Evolutionary conservation across 2,113 vertebrate genomes (phyloP), one percentile per base, ranked within the genome.

Genomic region (Mesoclemmys tuberculata): DNA sequence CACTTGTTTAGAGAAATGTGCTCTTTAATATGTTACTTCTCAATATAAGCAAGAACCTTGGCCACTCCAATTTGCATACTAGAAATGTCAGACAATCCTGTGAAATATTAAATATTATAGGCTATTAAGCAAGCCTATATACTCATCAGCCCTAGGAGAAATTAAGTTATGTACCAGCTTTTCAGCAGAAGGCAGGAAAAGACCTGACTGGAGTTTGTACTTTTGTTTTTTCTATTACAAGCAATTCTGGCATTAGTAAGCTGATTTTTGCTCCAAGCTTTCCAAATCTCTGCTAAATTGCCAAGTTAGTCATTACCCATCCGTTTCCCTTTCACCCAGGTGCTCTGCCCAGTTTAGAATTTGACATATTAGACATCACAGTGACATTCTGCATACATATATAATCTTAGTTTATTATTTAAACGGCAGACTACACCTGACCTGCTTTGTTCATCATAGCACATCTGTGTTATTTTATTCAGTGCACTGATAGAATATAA

Each of bases 261-360:
- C 55, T 90, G 87, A 58, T 85, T 96, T 84, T 94, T 97, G 71
- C 89, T 92, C 93, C 92, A 82, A 81, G 29, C 82, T 97, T 84
- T 85, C 79, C 93, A 94, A 95, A 95, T 95, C 87, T 95, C 75
- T 88, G 80, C 81, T 91, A 90, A 97, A 97, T 93, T 97, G 89
- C 95, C 91, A 94, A 90, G 55, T 26, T 89, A 88, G 56, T 93
- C 82, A 89, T 94, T 96, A 95, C 13, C 94, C 81, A 95, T 92
- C 85, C 58, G 80, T 94, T 97, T 92, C 48, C 46, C 49, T 95
- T 96, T 96, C 88, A 96, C 87, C 80, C 56, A 90, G 90, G 82
- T 81, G 41, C 75, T 96, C 74, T 96, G 77, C 41, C 54, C 80
- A 80, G 27, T 64, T 91, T 58, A 93, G 81, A 90, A 87, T 51